Evolutionary conservation across 2,797 vertebrate genomes (phyloP), one percentile per base, ranked within the genome.

Genomic region (Gorsachius magnificus): DNA sequence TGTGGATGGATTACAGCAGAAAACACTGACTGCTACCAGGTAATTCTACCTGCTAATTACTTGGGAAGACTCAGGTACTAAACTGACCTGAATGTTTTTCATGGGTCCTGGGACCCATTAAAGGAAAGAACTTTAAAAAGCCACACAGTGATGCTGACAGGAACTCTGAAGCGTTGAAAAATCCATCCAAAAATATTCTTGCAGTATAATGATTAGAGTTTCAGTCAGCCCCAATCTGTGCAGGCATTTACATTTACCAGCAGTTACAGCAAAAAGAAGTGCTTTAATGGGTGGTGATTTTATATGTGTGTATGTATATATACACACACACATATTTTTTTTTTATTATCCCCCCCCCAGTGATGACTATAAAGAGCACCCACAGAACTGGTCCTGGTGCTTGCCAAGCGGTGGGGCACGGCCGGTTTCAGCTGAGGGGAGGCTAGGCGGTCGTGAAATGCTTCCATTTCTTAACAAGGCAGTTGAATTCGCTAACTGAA

Each of bases 31-130:
- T 97, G 92, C 96, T 97, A 96, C 97, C 95, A 92, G 83, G 91
- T 97, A 97, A 97, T 97, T 97, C 96, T 94, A 97, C 94, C 96
- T 97, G 94, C 96, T 98, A 98, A 98, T 98, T 98, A 97, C 96
- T 96, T 93, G 87, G 95, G 95, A 98, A 97, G 96, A 96, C 87
- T 96, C 85, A 77, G 83, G 96, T 96, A 95, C 93, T 96, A 95
- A 97, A 97, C 79, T 97, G 97, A 97, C 96, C 97, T 92, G 90
- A 97, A 95, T 91, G 88, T 95, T 98, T 98, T 97, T 94, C 77
- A 65, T 13, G 43, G 96, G 94, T 98, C 95, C 93, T 96, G 97
- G 89, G 96, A 96, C 95, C 97, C 93, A 93, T 96, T 97, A 97
- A 94, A 92, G 76, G 57, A 50, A 60, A 51, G 68, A 53, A 87